phyloP scores from a whole-genome alignment of 2,797 vertebrate genomes.

The Clarias platycephalus region DNA sequence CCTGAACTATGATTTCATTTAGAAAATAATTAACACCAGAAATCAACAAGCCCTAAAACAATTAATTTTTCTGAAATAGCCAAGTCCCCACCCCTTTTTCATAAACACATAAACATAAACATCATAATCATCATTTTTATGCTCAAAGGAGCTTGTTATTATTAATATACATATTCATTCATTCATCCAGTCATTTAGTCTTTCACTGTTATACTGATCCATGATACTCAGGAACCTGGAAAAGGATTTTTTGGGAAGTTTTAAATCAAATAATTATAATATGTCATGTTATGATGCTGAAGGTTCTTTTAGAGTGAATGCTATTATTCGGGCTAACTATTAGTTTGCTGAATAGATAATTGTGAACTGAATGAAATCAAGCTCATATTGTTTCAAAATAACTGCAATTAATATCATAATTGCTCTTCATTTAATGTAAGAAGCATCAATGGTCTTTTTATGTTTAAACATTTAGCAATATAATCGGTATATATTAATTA shows the following conservation, averaged over 20 bases:
- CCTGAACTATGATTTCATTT: neutral
- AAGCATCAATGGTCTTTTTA: conserved; percentile 15
- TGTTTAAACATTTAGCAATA: conserved; percentile 34
- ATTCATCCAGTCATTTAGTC: neutral
- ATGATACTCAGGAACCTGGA: neutral
- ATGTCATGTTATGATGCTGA: neutral
- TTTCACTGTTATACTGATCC: neutral
- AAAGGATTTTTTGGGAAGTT: neutral
- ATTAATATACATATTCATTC: neutral
- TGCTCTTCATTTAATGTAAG: conserved; percentile 25
- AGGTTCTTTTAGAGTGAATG: neutral
- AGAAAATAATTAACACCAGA: neutral
- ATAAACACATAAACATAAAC: neutral
- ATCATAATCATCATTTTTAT: neutral
- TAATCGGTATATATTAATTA: conserved; percentile 5
- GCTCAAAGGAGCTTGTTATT: neutral
- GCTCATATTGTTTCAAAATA: conserved; percentile 71
- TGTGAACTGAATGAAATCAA: conserved; percentile 73
- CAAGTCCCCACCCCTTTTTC: neutral
- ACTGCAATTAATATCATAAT: conserved; percentile 55
- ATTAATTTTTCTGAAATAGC: neutral
- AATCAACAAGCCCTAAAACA: neutral
- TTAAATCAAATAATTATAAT: conserved; percentile 12
- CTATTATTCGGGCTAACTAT: conserved; percentile 42
- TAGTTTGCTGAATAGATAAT: conserved; percentile 63